These are phyloP conservation scores for Solenopsis invicta DNA, from an alignment of 1,140 invertebrate genomes.

Conservation along the genomic window DNA sequence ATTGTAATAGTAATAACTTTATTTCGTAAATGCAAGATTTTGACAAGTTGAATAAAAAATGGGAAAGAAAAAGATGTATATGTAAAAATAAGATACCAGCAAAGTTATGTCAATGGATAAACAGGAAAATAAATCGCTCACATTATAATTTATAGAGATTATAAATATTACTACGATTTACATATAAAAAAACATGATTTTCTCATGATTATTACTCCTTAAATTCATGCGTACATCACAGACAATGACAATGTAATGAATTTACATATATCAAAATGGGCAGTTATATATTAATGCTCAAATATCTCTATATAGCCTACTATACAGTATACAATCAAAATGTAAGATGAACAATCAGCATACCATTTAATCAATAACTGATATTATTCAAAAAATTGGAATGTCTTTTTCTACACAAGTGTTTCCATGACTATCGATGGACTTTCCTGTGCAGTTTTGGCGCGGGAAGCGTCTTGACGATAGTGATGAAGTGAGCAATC, in stretches of 20 bases:
- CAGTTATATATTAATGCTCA: not conserved
- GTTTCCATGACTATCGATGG: constrained; percentile 63
- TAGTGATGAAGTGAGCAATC: constrained; percentile 87
- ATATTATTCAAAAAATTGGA: not conserved
- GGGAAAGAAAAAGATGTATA: not conserved
- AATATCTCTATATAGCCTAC: not conserved
- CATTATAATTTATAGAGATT: not conserved
- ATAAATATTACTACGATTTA: not conserved
- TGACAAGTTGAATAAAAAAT: not conserved
- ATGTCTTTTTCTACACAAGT: not conserved
- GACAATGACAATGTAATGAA: not conserved
- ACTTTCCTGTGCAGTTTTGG: constrained; percentile 74
- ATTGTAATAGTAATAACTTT: not conserved
- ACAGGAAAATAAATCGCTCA: not conserved
- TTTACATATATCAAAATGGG: not conserved
- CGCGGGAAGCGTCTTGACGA: constrained; percentile 83
- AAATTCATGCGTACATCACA: constrained; percentile 11
- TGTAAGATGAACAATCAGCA: not conserved
- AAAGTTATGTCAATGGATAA: not conserved
- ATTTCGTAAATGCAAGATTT: not conserved
- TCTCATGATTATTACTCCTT: not conserved
- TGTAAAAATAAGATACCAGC: not conserved
- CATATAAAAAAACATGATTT: constrained; percentile 32
- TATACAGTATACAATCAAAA: constrained; percentile 1
- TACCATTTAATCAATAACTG: constrained; percentile 3